These are phyloP conservation scores for Hepsetus odoe DNA, from an alignment of 2,113 vertebrate genomes.

Conservation along the genomic window DNA sequence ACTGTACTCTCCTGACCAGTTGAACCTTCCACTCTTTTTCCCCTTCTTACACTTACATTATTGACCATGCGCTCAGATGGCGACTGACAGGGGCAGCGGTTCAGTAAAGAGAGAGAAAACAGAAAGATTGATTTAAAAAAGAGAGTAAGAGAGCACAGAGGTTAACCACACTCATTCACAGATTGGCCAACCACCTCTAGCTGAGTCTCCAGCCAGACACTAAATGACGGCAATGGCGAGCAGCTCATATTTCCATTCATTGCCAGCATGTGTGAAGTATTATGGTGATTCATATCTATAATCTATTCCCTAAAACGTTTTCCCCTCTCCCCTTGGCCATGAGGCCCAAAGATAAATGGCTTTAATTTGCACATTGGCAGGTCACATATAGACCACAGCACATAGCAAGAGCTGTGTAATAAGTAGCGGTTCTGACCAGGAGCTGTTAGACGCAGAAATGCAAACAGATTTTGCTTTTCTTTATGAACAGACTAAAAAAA, in stretches of 20 bases:
- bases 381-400: conserved; percentile 52
- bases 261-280: conserved; percentile 44
- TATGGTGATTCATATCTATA: conserved; percentile 57
- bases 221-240: conserved; percentile 37
- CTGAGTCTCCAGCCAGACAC: conserved; percentile 25
- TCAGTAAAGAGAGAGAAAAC: neutral
- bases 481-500: neutral
- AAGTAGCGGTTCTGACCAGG: neutral
- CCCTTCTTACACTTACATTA: conserved; percentile 1
- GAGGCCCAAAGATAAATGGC: conserved; percentile 60
- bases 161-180: conserved; percentile 33
- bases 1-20: neutral
- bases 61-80: neutral
- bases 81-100: neutral
- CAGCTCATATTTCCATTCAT: conserved; percentile 51
- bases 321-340: conserved; percentile 46
- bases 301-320: conserved; percentile 51
- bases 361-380: conserved; percentile 57
- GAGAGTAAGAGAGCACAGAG: neutral
- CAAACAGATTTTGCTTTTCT: conserved; percentile 1
- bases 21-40: conserved; percentile 34
- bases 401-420: neutral
- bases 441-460: conserved; percentile 45
- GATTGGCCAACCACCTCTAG: conserved; percentile 34
- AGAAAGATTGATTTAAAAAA: neutral